A percentile compares a stretch with the other conserved stretches of the same genome.
Conservation (phyloP, 2,797 vertebrate species). For the Ptychobarbus kaznakovi region DNA sequence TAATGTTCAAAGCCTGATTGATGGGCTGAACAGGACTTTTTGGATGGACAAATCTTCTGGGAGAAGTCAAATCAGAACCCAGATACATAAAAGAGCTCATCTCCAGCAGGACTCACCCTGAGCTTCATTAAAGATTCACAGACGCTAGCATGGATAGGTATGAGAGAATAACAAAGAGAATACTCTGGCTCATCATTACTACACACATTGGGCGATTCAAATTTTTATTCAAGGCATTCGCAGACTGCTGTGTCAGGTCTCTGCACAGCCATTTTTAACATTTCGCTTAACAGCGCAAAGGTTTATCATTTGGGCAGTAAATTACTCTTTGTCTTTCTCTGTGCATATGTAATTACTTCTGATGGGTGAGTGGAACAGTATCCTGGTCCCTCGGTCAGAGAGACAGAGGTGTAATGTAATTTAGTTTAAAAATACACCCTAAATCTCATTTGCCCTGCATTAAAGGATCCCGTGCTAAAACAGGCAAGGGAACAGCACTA, state of each 20-base stretch:
- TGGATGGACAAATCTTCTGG: slow-evolving; percentile 53
- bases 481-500: slow-evolving; percentile 83
- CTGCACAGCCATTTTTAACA: neutral
- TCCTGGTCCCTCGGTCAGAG: slow-evolving; percentile 79
- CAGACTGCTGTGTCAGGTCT: slow-evolving; percentile 34
- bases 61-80: slow-evolving; percentile 56
- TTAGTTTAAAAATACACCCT: slow-evolving; percentile 97
- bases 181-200: slow-evolving; percentile 13
- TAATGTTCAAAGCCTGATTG: slow-evolving; percentile 55
- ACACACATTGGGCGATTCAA: neutral
- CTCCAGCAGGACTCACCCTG: slow-evolving; percentile 47
- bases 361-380: slow-evolving; percentile 77
- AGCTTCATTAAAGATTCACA: slow-evolving; percentile 55
- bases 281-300: neutral
- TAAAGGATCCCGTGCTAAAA: slow-evolving; percentile 94
- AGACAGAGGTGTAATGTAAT: slow-evolving; percentile 95
- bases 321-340: neutral
- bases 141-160: neutral
- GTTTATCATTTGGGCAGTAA: neutral
- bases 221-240: neutral
- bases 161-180: slow-evolving; percentile 33
- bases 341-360: slow-evolving; percentile 73
- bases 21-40: slow-evolving; percentile 52
- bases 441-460: slow-evolving; percentile 97
- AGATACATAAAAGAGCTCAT: slow-evolving; percentile 56